These are phyloP conservation scores for Bujurquina vittata DNA, from an alignment of 2,113 vertebrate species.

Conservation along the genomic window DNA sequence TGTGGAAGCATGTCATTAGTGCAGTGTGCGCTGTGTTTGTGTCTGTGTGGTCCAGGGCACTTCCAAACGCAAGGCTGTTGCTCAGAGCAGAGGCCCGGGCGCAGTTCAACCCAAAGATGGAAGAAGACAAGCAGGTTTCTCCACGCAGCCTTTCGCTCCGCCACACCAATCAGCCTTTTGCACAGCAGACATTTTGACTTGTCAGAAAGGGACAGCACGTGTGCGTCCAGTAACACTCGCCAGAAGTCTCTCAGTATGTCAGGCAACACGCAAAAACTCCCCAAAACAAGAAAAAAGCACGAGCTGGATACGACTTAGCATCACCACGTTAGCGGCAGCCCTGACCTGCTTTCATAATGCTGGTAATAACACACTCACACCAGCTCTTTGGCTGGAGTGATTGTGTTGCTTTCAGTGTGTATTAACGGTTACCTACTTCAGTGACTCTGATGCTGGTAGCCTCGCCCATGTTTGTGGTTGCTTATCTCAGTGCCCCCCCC, in stretches of 20 bases:
- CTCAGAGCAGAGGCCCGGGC: neutral
- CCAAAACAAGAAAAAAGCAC: too few relatives aligned
- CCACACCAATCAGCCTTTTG: neutral
- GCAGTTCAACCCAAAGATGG: neutral
- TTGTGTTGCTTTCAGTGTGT: too few relatives aligned
- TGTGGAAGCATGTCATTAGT: conserved; percentile 49
- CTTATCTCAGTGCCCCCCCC: too few relatives aligned
- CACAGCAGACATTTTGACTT: neutral
- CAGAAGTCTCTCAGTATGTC: too few relatives aligned
- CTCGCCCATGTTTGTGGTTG: too few relatives aligned
- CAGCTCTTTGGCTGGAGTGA: too few relatives aligned
- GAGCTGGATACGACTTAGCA: too few relatives aligned
- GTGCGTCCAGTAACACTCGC: too few relatives aligned
- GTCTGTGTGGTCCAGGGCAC: conserved; percentile 52
- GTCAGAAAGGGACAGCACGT: too few relatives aligned
- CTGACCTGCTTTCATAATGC: neutral
- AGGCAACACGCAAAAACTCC: too few relatives aligned
- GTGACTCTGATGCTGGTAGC: neutral
- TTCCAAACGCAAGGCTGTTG: conserved; percentile 12
- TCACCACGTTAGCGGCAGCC: neutral
- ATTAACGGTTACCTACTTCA: too few relatives aligned
- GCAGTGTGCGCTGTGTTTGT: conserved; percentile 32
- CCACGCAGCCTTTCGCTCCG: neutral
- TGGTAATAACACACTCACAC: too few relatives aligned
- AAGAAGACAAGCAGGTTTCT: neutral